A percentile compares a stretch with the other conserved stretches of the same genome.
These are phyloP conservation scores for Drosophila longiperda DNA, from an alignment of 2,888 invertebrate genomes.

Conservation along the genomic window DNA sequence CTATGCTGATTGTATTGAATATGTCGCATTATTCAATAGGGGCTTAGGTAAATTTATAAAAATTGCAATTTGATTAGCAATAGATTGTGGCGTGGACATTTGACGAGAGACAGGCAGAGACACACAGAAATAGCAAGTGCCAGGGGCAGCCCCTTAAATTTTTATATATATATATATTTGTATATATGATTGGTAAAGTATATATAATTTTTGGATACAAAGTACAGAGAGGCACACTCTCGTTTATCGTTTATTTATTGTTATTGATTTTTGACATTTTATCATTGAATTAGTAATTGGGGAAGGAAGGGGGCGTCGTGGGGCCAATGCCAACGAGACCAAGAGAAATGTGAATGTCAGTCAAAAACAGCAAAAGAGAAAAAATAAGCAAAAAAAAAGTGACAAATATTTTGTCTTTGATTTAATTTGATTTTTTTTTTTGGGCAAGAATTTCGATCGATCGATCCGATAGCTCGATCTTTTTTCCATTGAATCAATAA, in stretches of 20 bases:
- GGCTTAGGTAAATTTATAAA: constrained; percentile 72
- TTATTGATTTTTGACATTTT: constrained; percentile 82
- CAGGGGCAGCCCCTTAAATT: constrained; percentile 54
- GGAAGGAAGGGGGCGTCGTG: constrained; percentile 7
- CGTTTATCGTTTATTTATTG: constrained; percentile 79
- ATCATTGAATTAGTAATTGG: constrained; percentile 77
- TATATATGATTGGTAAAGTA: not conserved
- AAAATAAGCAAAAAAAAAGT: constrained; percentile 17
- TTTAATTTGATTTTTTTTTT: constrained; percentile 7
- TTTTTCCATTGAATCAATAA: constrained; percentile 56
- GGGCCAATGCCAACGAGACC: constrained; percentile 12
- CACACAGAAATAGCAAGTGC: constrained; percentile 21
- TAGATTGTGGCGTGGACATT: constrained; percentile 38
- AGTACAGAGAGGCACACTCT: constrained; percentile 66
- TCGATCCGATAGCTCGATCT: constrained; percentile 47
- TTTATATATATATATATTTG: not conserved
- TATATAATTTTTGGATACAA: constrained; percentile 57
- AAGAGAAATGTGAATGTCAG: constrained; percentile 38
- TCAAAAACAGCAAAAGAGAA: constrained; percentile 16
- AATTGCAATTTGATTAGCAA: constrained; percentile 77
- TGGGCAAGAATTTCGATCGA: constrained; percentile 53
- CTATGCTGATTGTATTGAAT: constrained; percentile 37
- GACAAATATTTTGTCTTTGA: constrained; percentile 36
- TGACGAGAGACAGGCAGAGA: constrained; percentile 36
- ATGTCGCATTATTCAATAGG: constrained; percentile 63